These are phyloP conservation scores for Danio albolineatus DNA, from an alignment of 2,797 vertebrate genomes.

Conservation along the genomic window DNA sequence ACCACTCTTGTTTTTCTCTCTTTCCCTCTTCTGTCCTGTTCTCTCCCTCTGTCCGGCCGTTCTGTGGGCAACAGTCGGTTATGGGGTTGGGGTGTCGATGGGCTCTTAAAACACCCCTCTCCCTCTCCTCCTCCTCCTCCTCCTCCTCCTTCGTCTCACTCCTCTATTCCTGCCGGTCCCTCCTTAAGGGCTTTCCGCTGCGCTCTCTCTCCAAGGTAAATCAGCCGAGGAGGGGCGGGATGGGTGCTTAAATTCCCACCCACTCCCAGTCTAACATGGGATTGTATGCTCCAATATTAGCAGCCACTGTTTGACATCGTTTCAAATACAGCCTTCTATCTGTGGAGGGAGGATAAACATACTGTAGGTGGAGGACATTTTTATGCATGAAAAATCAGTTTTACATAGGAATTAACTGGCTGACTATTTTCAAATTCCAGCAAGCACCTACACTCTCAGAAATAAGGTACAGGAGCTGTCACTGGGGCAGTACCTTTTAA, in stretches of 20 bases:
- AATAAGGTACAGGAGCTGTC: too few relatives aligned
- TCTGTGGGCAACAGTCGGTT: slow-evolving; percentile 89
- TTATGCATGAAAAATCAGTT: too few relatives aligned
- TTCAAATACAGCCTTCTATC: neutral
- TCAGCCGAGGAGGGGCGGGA: slow-evolving; percentile 70
- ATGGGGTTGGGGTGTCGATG: slow-evolving; percentile 98
- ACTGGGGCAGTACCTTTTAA: too few relatives aligned
- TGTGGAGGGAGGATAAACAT: neutral
- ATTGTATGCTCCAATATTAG: slow-evolving; percentile 7
- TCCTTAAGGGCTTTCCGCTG: slow-evolving; percentile 95
- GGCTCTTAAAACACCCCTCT: slow-evolving; percentile 92
- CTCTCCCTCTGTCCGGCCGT: slow-evolving; percentile 71
- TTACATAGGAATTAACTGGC: too few relatives aligned
- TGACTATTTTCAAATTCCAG: too few relatives aligned
- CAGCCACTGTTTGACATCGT: neutral
- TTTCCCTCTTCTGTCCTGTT: slow-evolving; percentile 65
- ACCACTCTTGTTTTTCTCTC: slow-evolving; percentile 60
- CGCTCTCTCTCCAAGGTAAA: slow-evolving; percentile 98
- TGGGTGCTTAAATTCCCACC: slow-evolving; percentile 48
- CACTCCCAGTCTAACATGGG: slow-evolving; percentile 30
- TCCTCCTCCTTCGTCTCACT: slow-evolving; percentile 83
- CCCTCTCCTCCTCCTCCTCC: slow-evolving; percentile 87
- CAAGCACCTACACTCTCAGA: too few relatives aligned
- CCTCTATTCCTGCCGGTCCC: slow-evolving; percentile 91
- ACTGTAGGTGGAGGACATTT: too few relatives aligned